Base-by-base conservation (phyloP, 2,113 vertebrate species). In the Salvelinus alpinus region DNA sequence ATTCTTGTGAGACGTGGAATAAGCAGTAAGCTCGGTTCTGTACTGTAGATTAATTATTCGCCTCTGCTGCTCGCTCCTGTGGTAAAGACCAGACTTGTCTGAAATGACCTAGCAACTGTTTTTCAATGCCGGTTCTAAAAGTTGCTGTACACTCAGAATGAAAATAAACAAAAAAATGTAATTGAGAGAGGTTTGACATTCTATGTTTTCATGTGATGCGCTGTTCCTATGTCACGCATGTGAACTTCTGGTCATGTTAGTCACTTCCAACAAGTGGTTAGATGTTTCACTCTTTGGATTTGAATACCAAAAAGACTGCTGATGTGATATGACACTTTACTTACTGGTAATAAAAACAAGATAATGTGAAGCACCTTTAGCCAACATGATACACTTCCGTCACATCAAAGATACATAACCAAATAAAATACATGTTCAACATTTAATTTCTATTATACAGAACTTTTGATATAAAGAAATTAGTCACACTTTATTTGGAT, bases 21-120 rank as follows among this genome's bases (percentile, higher is more conserved):
- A 16, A 54, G 16, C 51, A 16, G 5, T 16, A 44, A 11, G 38
- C 38, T 44, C 12, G 18, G 51, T 54, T 16, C 51, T 54, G 51
- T 54, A 7, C 4, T 38, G 31, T n/a, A 31, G 31, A 38, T 68
- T 2, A 7, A 68, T 38, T 5, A 12, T 27, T 79, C 14, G 74
- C 51, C 16, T 54, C 51, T 75, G 68, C 76, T 24, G 79, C 88
- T 76, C 85, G 81, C 85, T 82, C 88, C 71, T 77, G 78, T 87
- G 88, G 82, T 70, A 11, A 34, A 20, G 64, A 12, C 2, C 14
- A 16, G 70, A 22, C 64, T 44, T 12, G 74, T 14, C 64, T 65
- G 57, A 3, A 65, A 24, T 70, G 27, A 82, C 59, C n/a, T 22
- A 62, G 13, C 51, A 18, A 18, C 16, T 18, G 48, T 54, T 18